Evolutionary conservation across 2,888 invertebrate genomes (phyloP).

Genomic region (Orthosia cruda): DNA sequence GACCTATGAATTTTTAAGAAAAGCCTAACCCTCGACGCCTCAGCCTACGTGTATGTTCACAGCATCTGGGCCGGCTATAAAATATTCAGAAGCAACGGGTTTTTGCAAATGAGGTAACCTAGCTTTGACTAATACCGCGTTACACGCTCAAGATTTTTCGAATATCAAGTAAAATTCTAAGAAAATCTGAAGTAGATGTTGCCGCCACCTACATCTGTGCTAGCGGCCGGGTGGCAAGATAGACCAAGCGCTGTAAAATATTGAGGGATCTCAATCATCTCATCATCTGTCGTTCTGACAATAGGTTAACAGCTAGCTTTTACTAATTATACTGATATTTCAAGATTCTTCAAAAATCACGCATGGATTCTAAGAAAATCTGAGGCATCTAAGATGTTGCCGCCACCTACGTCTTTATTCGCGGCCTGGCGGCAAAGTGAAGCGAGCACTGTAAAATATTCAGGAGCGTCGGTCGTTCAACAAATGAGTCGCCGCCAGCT

Average conservation of each 20-base stretch:
- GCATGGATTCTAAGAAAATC: neutral
- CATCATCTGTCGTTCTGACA: constrained; percentile 35
- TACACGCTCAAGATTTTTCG: neutral
- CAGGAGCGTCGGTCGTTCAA: constrained; percentile 40
- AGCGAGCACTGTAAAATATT: constrained; percentile 60
- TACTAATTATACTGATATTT: constrained; percentile 20
- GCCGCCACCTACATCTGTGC: neutral
- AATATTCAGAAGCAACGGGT: constrained; percentile 51
- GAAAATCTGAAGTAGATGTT: neutral
- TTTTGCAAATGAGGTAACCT: constrained; percentile 17
- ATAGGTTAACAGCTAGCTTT: constrained; percentile 38
- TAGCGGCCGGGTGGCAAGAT: neutral
- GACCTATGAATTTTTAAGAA: neutral
- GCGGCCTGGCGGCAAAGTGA: constrained; percentile 6
- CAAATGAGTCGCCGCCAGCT: constrained; percentile 36
- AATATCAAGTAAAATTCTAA: neutral
- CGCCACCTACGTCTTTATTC: neutral
- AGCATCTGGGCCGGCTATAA: constrained; percentile 13
- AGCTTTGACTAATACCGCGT: neutral
- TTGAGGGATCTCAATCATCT: no score
- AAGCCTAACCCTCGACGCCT: neutral
- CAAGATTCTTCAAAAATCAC: neutral
- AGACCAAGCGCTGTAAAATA: constrained; percentile 56
- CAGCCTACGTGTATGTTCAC: neutral
- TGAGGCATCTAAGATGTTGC: neutral